phyloP scores from a whole-genome alignment of 2,888 invertebrate genomes.

The Sepiola atlantica region DNA sequence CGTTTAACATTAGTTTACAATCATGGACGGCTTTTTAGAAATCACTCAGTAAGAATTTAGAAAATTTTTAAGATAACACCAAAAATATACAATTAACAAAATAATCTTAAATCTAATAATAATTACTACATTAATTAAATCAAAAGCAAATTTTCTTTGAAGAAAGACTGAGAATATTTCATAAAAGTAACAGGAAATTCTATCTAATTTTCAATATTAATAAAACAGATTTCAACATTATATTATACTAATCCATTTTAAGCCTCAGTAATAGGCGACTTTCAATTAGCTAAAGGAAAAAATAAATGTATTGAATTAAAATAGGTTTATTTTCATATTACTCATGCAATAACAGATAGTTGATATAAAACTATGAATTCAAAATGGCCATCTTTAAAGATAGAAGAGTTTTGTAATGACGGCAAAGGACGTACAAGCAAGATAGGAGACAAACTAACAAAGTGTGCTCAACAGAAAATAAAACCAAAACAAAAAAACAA shows the following conservation, averaged over 20 bases:
- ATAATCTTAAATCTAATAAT: background rate
- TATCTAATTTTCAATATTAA: background rate
- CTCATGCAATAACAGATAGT: background rate
- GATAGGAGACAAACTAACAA: background rate
- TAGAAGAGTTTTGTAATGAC: background rate
- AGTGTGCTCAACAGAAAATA: background rate
- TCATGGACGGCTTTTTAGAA: too few species aligned
- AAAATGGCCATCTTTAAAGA: background rate
- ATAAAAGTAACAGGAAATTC: background rate
- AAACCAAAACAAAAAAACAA: background rate
- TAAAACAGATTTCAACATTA: background rate
- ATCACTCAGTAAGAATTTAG: background rate
- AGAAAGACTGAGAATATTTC: too few species aligned
- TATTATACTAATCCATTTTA: background rate
- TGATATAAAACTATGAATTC: background rate
- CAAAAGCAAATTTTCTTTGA: too few species aligned
- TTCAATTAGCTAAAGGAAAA: background rate
- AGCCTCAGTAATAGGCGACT: background rate
- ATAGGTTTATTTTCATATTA: background rate
- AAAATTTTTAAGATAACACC: background rate
- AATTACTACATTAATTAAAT: background rate
- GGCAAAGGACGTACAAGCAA: background rate
- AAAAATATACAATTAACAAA: background rate
- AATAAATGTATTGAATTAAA: background rate
- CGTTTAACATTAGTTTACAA: too few species aligned